A percentile compares a stretch with the other conserved stretches of the same genome.
Evolutionary conservation across 2,113 vertebrate species (phyloP).

Genomic region (Ranitomeya imitator): DNA sequence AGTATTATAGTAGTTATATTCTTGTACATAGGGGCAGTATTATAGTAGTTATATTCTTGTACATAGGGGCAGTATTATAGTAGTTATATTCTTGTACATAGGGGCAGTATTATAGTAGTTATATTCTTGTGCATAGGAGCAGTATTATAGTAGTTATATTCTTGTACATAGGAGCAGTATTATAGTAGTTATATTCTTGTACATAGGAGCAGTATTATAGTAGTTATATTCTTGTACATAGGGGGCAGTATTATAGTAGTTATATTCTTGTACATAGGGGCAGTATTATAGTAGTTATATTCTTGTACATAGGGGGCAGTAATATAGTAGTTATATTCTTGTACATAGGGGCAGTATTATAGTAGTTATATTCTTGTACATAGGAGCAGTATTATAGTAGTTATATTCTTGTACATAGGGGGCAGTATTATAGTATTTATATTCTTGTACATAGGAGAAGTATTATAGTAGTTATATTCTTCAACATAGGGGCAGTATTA

Average conservation of each 20-base stretch:
- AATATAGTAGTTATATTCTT: conserved; percentile 3
- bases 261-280: not conserved
- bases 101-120: not conserved
- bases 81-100: not conserved
- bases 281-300: conserved; percentile 3
- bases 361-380: not conserved
- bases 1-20: not conserved
- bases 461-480: not conserved
- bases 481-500: not conserved
- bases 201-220: not conserved
- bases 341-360: not conserved
- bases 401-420: conserved; percentile 3
- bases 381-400: not conserved
- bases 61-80: not conserved
- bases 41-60: conserved; percentile 7
- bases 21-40: not conserved
- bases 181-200: conserved; percentile 1
- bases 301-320: not conserved
- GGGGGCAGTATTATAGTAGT: not conserved
- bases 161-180: too few species aligned
- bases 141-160: conserved; percentile 3
- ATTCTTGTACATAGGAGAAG: not conserved
- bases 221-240: not conserved
- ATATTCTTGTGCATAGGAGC: not conserved
- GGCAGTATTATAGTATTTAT: not conserved